These are phyloP conservation scores for Archilochus colubris DNA, from an alignment of 2,113 vertebrate genomes.

Conservation along the genomic window DNA sequence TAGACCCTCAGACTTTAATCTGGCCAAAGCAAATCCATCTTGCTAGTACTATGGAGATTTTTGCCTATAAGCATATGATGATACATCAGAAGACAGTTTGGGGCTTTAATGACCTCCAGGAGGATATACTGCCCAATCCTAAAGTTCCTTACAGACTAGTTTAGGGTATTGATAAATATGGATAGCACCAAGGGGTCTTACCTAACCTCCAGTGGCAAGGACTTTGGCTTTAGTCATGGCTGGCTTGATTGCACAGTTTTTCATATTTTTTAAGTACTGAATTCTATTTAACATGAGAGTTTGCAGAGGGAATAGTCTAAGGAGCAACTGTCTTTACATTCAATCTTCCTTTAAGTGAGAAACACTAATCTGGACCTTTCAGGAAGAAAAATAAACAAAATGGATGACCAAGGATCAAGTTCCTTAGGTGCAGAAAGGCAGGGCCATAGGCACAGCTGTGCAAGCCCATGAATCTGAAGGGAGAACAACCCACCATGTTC, in stretches of 20 bases:
- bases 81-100: background rate
- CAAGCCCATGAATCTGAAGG: fast-evolving
- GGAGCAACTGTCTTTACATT: background rate
- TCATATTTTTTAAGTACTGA: background rate
- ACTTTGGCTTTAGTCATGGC: background rate
- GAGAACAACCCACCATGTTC: fast-evolving
- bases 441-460: background rate
- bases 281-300: fast-evolving
- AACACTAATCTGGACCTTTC: background rate
- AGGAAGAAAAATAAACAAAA: background rate
- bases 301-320: background rate
- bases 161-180: background rate
- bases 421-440: background rate
- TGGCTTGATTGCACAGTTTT: background rate
- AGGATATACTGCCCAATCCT: background rate
- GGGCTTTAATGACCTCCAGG: background rate
- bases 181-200: too few species aligned
- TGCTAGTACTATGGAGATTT: background rate
- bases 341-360: background rate
- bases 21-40: background rate
- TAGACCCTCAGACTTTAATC: background rate
- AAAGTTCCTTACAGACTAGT: background rate
- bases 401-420: background rate
- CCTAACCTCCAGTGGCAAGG: background rate
- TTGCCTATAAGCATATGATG: background rate